These are phyloP conservation scores for Otolemur crassicaudatus DNA, from an alignment of 2,797 vertebrate genomes.

Conservation along the genomic window DNA sequence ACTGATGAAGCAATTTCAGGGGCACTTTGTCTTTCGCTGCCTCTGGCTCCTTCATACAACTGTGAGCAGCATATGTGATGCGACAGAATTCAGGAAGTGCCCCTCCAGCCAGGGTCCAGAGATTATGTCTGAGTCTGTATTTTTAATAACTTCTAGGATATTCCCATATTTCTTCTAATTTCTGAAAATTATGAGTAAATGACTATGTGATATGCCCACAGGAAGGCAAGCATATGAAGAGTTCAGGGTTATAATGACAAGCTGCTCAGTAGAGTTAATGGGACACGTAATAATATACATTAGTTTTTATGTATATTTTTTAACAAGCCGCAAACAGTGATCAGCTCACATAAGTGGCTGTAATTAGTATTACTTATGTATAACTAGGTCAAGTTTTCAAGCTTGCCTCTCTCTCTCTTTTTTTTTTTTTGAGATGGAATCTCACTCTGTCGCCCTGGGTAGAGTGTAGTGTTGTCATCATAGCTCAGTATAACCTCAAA, in stretches of 20 bases:
- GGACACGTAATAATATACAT: neutral
- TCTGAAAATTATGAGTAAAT: constrained; percentile 39
- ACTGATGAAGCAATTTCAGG: neutral
- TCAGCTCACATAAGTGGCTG: neutral
- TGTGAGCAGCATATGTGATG: neutral
- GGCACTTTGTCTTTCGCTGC: neutral
- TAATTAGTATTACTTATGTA: constrained; percentile 20
- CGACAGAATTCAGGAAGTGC: neutral
- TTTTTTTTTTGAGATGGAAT: too few relatives aligned
- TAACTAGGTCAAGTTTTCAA: too few relatives aligned
- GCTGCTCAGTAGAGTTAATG: neutral
- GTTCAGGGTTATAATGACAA: neutral
- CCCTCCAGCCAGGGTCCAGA: neutral
- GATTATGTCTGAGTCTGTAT: neutral
- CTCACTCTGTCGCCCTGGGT: too few relatives aligned
- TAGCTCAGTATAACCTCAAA: too few relatives aligned
- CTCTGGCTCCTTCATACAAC: neutral
- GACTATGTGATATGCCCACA: neutral
- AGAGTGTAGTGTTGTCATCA: too few relatives aligned
- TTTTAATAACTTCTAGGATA: constrained; percentile 59
- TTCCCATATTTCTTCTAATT: neutral
- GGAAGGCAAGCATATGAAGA: neutral
- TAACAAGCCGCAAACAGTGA: constrained; percentile 35
- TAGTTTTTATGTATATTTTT: neutral
- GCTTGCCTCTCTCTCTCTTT: too few relatives aligned